phyloP scores from a whole-genome alignment of 2,113 vertebrate species.

The Cisticola juncidis region DNA sequence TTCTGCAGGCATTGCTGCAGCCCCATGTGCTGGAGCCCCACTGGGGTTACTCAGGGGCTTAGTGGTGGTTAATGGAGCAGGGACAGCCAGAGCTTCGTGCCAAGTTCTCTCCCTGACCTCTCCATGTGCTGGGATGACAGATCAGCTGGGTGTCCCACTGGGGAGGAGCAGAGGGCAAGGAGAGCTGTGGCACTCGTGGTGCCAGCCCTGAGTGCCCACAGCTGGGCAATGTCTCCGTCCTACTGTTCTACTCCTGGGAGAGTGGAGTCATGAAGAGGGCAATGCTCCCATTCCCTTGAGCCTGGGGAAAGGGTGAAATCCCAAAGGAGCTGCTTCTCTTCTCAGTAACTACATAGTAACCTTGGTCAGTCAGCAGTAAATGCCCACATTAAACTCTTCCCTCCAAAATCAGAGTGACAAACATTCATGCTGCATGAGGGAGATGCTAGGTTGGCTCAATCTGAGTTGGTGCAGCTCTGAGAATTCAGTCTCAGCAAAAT shows the following conservation, averaged over 20 bases:
- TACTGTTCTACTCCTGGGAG: not conserved
- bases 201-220: not conserved
- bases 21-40: not conserved
- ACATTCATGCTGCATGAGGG: fast-evolving
- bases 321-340: not conserved
- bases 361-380: not conserved
- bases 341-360: not conserved
- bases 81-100: not conserved
- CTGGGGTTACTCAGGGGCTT: not conserved
- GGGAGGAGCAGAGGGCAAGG: not conserved
- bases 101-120: not conserved
- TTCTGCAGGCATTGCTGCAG: fast-evolving
- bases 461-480: not conserved
- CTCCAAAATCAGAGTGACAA: not conserved
- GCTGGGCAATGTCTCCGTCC: fast-evolving
- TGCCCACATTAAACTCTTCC: not conserved
- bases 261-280: fast-evolving
- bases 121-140: fast-evolving
- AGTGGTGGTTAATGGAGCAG: not conserved
- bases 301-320: not conserved
- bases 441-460: not conserved
- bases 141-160: fast-evolving
- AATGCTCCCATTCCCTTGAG: not conserved
- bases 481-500: not conserved
- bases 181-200: too few species aligned